These are phyloP conservation scores for Desmophyllum pertusum DNA, from an alignment of 92 coral and sea anemone genomes.

Conservation along the genomic window DNA sequence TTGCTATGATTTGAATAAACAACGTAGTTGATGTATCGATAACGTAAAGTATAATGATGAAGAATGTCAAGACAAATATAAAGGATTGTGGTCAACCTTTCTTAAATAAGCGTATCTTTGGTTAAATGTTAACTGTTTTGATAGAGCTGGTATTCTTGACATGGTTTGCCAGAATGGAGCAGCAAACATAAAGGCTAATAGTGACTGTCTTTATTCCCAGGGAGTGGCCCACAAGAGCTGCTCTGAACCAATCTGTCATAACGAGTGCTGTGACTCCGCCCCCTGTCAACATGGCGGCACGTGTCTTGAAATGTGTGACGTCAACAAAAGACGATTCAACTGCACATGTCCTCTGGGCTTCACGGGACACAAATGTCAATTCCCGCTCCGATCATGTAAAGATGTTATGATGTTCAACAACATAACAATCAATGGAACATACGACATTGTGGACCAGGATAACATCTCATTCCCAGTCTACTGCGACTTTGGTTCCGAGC, in stretches of 20 bases:
- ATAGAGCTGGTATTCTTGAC: too few relatives aligned
- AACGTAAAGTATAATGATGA: too few relatives aligned
- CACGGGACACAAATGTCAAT: conserved; percentile 17
- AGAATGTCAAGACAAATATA: too few relatives aligned
- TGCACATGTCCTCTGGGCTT: conserved; percentile 28
- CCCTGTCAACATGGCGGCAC: conserved; percentile 35
- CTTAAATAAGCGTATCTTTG: too few relatives aligned
- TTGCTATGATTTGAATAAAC: too few relatives aligned
- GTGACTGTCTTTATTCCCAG: background rate
- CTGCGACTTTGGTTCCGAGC: conserved; percentile 52
- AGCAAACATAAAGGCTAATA: too few relatives aligned
- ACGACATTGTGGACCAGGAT: conserved; percentile 20
- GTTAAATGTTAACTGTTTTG: too few relatives aligned
- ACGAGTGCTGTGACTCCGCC: conserved; percentile 8
- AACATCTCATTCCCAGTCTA: conserved; percentile 21
- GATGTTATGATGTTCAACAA: conserved; percentile 2
- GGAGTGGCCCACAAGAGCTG: background rate
- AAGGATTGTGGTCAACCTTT: too few relatives aligned
- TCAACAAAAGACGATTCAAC: conserved; percentile 8
- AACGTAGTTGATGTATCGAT: too few relatives aligned
- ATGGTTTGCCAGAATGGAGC: too few relatives aligned
- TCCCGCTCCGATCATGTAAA: conserved; percentile 12
- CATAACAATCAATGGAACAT: conserved; percentile 22
- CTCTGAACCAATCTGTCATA: background rate
- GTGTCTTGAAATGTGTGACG: conserved; percentile 26